Evolutionary conservation across 2,113 vertebrate species (phyloP).

Genomic region (Thomomys bottae): DNA sequence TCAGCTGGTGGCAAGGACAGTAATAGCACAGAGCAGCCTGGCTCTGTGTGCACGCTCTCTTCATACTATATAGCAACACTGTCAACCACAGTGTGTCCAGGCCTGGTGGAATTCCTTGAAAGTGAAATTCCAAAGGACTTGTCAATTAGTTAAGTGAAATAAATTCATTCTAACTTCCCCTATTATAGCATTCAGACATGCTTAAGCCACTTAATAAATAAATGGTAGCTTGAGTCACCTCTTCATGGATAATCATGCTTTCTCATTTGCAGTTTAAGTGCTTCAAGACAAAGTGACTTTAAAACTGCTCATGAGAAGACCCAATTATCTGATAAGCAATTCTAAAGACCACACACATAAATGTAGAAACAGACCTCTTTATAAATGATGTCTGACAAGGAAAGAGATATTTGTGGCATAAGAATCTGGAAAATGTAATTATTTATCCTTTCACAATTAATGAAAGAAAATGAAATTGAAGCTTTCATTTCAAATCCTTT

Average conservation of each 20-base stretch:
- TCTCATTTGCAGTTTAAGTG: slow-evolving; percentile 67
- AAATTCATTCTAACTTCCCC: slow-evolving; percentile 37
- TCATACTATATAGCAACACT: fast-evolving
- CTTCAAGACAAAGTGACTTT: slow-evolving; percentile 71
- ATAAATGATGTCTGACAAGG: slow-evolving; percentile 71
- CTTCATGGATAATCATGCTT: slow-evolving; percentile 63
- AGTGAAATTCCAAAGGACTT: background rate
- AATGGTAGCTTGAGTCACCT: slow-evolving; percentile 25
- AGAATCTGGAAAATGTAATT: slow-evolving; percentile 72
- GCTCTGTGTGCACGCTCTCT: fast-evolving
- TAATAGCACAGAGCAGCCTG: background rate
- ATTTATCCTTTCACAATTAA: slow-evolving; percentile 76
- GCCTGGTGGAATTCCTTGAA: background rate
- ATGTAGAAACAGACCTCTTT: slow-evolving; percentile 48
- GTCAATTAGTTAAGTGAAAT: slow-evolving; percentile 42
- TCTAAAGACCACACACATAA: slow-evolving; percentile 53
- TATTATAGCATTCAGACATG: slow-evolving; percentile 50
- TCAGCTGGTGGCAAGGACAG: background rate
- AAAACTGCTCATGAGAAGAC: slow-evolving; percentile 60
- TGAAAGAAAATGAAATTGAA: slow-evolving; percentile 72
- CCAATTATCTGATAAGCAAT: slow-evolving; percentile 72
- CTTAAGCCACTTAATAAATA: slow-evolving; percentile 63
- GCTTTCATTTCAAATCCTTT: slow-evolving; percentile 76
- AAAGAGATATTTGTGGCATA: slow-evolving; percentile 70
- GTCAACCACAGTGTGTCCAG: background rate